phyloP scores from a whole-genome alignment of 1,140 invertebrate species.

The Aphaenogaster rudis region DNA sequence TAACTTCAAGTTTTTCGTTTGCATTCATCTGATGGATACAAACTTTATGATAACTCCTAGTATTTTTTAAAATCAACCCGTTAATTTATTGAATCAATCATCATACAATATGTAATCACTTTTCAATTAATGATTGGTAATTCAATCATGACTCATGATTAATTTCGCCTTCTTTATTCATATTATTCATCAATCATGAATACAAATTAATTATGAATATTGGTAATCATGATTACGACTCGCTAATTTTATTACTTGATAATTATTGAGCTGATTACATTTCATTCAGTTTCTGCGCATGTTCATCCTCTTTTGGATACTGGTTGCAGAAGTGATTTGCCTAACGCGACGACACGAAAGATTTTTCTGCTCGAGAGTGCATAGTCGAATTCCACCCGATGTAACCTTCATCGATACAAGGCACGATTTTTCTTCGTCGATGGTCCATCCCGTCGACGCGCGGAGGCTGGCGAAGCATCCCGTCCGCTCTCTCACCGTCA shows the following conservation, averaged over 20 bases:
- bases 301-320: neutral
- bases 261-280: conserved; percentile 12
- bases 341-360: conserved; percentile 20
- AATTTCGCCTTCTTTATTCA: neutral
- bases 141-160: neutral
- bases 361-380: conserved; percentile 54
- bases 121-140: neutral
- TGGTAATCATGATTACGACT: neutral
- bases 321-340: neutral
- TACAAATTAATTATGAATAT: conserved; percentile 12
- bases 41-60: neutral
- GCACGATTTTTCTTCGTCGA: conserved; percentile 54
- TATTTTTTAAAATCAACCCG: neutral
- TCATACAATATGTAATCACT: conserved; percentile 8
- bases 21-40: neutral
- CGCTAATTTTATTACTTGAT: neutral
- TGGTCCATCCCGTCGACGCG: neutral
- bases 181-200: conserved; percentile 35
- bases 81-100: conserved; percentile 26
- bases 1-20: neutral
- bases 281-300: neutral
- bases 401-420: conserved; percentile 75
- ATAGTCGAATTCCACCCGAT: conserved; percentile 55
- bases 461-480: neutral
- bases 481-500: conserved; percentile 22